Conservation (phyloP, 2,888 invertebrate genomes). For the Hyalella azteca region DNA sequence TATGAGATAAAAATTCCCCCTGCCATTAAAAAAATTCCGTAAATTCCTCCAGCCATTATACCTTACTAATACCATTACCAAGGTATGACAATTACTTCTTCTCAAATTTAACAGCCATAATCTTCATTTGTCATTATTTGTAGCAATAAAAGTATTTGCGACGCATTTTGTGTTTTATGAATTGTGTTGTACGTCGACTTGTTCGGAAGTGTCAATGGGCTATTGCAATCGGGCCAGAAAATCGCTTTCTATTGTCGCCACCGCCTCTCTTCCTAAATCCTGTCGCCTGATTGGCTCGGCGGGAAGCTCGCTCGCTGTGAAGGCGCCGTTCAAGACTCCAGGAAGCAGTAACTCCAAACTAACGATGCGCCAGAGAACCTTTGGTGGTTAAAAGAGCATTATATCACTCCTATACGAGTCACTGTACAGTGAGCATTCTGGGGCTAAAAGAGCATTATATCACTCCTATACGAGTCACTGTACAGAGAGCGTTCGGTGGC, state of each 20-base stretch:
- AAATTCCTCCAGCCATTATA: no score
- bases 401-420: neutral
- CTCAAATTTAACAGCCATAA: no score
- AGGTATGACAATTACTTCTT: no score
- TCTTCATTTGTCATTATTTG: no score
- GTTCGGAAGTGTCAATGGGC: constrained; percentile 24
- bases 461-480: no score
- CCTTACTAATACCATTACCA: no score
- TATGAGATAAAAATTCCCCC: no score
- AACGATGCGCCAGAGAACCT: constrained; percentile 4
- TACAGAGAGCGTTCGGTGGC: constrained; percentile 8
- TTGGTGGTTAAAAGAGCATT: neutral
- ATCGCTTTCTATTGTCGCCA: constrained; percentile 33
- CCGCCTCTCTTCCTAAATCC: constrained; percentile 13
- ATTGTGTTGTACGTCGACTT: no score
- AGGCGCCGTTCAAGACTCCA: constrained; percentile 6
- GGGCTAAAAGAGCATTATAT: neutral
- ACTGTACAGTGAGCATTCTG: neutral
- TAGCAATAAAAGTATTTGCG: no score
- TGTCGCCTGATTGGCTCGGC: constrained; percentile 31
- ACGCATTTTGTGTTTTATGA: no score
- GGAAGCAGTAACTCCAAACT: constrained; percentile 23
- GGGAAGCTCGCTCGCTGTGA: constrained; percentile 22
- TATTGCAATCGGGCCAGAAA: constrained; percentile 29
- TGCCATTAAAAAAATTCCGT: no score